Percentiles rank a stretch among this genome's conserved stretches.
Evolutionary conservation across 2,888 invertebrate genomes (phyloP).

Genomic region (Cloeon dipterum): DNA sequence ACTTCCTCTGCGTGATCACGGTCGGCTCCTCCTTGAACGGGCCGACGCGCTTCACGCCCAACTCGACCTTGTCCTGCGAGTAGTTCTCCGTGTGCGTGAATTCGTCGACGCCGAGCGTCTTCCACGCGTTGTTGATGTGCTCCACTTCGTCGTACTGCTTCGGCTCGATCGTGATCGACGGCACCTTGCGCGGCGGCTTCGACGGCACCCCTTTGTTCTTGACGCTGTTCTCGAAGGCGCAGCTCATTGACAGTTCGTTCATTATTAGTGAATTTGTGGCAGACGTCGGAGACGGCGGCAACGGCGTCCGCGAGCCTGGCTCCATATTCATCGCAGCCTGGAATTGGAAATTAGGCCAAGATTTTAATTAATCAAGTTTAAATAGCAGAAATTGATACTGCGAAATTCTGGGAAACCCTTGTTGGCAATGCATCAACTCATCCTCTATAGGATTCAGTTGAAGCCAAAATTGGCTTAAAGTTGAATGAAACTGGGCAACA

Average conservation of each 20-base stretch:
- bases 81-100: constrained; percentile 39
- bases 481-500: too few relatives aligned
- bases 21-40: background rate
- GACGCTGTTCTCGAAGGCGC: constrained; percentile 5
- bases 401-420: too few relatives aligned
- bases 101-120: constrained; percentile 49
- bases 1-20: background rate
- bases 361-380: too few relatives aligned
- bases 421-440: too few relatives aligned
- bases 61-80: constrained; percentile 1
- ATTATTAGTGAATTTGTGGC: constrained; percentile 13
- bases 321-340: constrained; percentile 53
- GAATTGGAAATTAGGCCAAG: too few relatives aligned
- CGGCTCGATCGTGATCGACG: constrained; percentile 3
- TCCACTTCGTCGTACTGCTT: constrained; percentile 56
- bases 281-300: constrained; percentile 39
- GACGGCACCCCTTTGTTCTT: constrained; percentile 14
- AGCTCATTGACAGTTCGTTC: background rate
- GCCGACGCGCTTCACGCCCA: background rate
- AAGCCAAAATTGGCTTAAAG: too few relatives aligned
- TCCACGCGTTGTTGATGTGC: constrained; percentile 58
- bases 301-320: constrained; percentile 56
- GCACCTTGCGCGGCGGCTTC: constrained; percentile 33
- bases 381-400: too few relatives aligned
- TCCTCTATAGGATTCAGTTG: too few relatives aligned